These are phyloP conservation scores for Apamea anceps DNA, from an alignment of 2,888 invertebrate species.

Conservation along the genomic window DNA sequence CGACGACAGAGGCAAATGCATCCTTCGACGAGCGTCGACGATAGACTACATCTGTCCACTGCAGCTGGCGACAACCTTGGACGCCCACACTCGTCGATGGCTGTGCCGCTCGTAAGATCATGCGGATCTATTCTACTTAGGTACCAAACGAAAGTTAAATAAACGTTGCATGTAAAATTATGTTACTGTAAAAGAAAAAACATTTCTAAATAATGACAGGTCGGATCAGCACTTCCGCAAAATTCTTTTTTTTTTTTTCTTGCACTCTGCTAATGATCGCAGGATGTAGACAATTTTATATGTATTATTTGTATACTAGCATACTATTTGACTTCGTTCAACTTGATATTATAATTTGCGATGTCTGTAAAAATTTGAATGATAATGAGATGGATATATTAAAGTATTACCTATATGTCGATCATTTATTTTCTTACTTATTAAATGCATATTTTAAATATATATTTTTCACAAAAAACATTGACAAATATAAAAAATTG, in stretches of 20 bases:
- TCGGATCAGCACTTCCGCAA: conserved; percentile 32
- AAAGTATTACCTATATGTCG: too few species aligned
- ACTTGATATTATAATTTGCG: background rate
- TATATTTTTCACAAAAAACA: too few species aligned
- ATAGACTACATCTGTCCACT: too few species aligned
- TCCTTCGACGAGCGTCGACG: too few species aligned
- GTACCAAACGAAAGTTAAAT: background rate
- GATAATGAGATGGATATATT: background rate
- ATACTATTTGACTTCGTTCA: background rate
- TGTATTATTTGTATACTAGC: conserved; percentile 41
- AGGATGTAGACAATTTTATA: conserved; percentile 58
- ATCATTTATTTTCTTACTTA: too few species aligned
- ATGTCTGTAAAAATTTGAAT: background rate
- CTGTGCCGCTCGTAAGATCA: too few species aligned
- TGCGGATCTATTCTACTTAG: too few species aligned
- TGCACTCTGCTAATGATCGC: conserved; percentile 32
- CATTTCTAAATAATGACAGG: conserved; percentile 57
- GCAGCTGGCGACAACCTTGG: too few species aligned
- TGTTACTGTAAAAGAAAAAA: conserved; percentile 13
- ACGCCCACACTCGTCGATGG: too few species aligned
- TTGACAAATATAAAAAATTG: too few species aligned
- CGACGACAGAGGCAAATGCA: too few species aligned
- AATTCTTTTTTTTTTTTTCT: conserved; percentile 23
- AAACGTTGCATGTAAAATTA: conserved; percentile 2
- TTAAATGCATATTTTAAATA: too few species aligned